Percentiles rank a stretch among this genome's conserved stretches.
Evolutionary conservation across 2,113 vertebrate species (phyloP).

Genomic region (Aegypius monachus): DNA sequence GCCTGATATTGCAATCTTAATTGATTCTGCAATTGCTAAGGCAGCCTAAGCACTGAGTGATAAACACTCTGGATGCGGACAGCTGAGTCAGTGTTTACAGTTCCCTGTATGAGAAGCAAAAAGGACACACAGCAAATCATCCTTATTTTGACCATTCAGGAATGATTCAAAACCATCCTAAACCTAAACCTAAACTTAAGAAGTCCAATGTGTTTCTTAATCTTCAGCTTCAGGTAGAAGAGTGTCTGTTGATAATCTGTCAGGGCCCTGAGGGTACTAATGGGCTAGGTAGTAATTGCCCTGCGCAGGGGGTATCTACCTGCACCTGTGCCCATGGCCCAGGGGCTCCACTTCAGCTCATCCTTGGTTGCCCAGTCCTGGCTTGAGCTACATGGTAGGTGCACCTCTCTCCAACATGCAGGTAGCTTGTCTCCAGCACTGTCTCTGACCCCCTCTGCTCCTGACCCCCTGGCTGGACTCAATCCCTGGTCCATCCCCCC

Average conservation of each 20-base stretch:
- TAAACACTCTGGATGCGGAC: neutral
- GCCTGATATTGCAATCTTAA: neutral
- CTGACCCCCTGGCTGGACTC: neutral
- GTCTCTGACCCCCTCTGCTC: neutral
- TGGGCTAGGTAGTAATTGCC: neutral
- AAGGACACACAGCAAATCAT: neutral
- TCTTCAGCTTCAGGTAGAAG: neutral
- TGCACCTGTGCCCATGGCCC: neutral
- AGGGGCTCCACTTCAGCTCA: neutral
- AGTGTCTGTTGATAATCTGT: neutral
- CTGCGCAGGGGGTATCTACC: neutral
- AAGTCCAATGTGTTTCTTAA: neutral
- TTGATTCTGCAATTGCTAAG: neutral
- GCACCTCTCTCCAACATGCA: neutral
- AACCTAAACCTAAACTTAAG: neutral
- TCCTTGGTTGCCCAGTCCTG: neutral
- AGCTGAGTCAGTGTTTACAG: neutral
- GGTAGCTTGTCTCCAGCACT: neutral
- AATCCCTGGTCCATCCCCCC: neutral
- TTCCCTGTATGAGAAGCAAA: neutral
- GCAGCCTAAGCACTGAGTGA: neutral
- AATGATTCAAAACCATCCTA: neutral
- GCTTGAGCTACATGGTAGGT: neutral
- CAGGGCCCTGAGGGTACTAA: neutral
- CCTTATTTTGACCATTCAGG: neutral